phyloP scores from a whole-genome alignment of 2,113 vertebrate species.

The Procapra przewalskii region DNA sequence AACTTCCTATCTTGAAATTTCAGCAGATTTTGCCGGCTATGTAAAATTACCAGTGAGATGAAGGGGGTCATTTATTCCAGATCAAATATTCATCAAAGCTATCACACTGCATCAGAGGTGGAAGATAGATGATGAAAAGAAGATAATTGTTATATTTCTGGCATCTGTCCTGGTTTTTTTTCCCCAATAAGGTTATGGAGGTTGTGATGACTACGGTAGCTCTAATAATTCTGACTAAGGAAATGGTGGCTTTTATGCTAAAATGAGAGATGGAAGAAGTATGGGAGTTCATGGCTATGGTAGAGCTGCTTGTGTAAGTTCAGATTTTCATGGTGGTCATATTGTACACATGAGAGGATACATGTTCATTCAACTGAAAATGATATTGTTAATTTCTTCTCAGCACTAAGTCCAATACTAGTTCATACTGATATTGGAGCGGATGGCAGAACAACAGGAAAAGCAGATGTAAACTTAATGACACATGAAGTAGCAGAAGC shows the following conservation, averaged over 20 bases:
- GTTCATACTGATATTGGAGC: constrained; percentile 93
- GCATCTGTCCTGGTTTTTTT: not conserved
- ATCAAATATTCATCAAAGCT: not conserved
- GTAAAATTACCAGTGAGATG: not conserved
- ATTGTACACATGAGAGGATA: constrained; percentile 97
- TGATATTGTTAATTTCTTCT: constrained; percentile 94
- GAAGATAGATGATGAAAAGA: not conserved
- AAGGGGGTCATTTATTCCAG: constrained; percentile 6
- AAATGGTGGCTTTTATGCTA: constrained; percentile 92
- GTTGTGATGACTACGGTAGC: constrained; percentile 93
- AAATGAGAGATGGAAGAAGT: constrained; percentile 83
- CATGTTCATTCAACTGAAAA: constrained; percentile 93
- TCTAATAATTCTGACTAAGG: constrained; percentile 94
- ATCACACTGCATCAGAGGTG: not conserved
- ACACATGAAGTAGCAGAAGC: constrained; percentile 94
- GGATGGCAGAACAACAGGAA: constrained; percentile 94
- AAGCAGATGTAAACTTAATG: constrained; percentile 96
- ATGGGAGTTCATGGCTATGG: constrained; percentile 89
- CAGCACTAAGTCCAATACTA: constrained; percentile 89
- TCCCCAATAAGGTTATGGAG: constrained; percentile 77
- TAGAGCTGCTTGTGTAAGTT: constrained; percentile 82
- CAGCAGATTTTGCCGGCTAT: not conserved
- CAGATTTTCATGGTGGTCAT: constrained; percentile 92
- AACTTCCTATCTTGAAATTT: not conserved
- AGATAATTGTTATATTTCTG: not conserved